phyloP scores from a whole-genome alignment of 2,888 invertebrate genomes.

The Drosophila anceps region DNA sequence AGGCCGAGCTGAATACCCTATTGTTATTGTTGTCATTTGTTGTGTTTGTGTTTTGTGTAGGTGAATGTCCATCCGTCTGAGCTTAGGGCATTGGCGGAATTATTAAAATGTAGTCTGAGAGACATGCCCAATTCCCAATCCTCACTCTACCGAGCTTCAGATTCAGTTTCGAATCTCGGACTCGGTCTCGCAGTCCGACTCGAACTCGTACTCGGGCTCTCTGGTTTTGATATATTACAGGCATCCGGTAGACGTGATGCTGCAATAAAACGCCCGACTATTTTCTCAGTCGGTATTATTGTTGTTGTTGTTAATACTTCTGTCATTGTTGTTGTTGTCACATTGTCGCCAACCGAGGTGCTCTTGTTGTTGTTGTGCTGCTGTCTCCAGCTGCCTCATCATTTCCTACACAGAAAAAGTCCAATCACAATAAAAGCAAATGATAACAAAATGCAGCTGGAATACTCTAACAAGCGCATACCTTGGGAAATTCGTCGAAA shows the following conservation, averaged over 20 bases:
- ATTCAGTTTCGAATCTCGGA: constrained; percentile 17
- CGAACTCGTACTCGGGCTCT: constrained; percentile 17
- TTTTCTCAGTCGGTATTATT: constrained; percentile 53
- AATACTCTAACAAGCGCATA: constrained; percentile 34
- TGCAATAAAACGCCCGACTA: constrained; percentile 72
- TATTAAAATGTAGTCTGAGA: constrained; percentile 67
- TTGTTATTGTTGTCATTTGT: constrained; percentile 74
- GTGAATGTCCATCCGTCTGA: constrained; percentile 52
- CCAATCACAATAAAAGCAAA: constrained; percentile 66
- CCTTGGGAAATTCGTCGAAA: neutral
- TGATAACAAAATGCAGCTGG: constrained; percentile 10
- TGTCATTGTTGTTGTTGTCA: constrained; percentile 71
- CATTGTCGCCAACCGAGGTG: constrained; percentile 63
- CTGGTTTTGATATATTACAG: constrained; percentile 73
- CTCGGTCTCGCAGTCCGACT: constrained; percentile 15
- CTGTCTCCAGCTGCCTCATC: constrained; percentile 41
- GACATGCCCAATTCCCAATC: constrained; percentile 47
- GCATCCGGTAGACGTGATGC: constrained; percentile 81
- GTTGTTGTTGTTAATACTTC: constrained; percentile 19
- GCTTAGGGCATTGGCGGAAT: constrained; percentile 66
- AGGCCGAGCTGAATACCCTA: constrained; percentile 32
- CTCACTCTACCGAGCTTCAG: constrained; percentile 25
- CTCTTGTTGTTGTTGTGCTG: constrained; percentile 31
- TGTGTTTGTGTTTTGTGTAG: constrained; percentile 60
- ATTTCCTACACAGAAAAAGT: constrained; percentile 69